Conservation (phyloP, 2,888 invertebrate species). For the Asteroscopus sphinx region DNA sequence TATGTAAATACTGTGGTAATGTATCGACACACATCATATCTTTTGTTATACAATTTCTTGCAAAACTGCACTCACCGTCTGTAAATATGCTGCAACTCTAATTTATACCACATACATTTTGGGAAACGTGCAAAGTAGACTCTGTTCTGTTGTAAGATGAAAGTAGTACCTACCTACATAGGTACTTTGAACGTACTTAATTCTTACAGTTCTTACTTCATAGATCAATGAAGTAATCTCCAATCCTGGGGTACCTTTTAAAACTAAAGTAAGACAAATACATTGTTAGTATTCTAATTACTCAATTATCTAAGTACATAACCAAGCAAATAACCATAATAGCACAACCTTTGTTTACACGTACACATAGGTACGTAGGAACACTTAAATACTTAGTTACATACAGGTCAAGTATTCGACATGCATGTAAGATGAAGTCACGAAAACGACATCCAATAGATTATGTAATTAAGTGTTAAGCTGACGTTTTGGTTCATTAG, state of each 20-base stretch:
- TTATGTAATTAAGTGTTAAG: constrained; percentile 1
- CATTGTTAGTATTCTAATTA: constrained; percentile 4
- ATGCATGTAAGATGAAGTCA: constrained; percentile 27
- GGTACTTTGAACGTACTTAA: too few relatives aligned
- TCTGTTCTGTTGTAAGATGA: too few relatives aligned
- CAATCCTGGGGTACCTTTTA: too few relatives aligned
- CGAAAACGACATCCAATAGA: constrained; percentile 22
- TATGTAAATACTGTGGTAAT: constrained; percentile 45
- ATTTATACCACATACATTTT: too few relatives aligned
- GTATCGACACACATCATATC: constrained; percentile 34
- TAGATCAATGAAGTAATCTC: too few relatives aligned
- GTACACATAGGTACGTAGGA: not conserved
- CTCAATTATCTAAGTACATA: constrained; percentile 6
- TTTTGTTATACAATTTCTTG: constrained; percentile 42
- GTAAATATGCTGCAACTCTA: not conserved
- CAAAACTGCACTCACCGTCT: constrained; percentile 26
- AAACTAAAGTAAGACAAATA: constrained; percentile 3
- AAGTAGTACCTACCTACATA: too few relatives aligned
- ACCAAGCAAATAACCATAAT: constrained; percentile 9
- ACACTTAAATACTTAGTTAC: not conserved
- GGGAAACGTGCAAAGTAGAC: too few relatives aligned
- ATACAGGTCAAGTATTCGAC: constrained; percentile 3
- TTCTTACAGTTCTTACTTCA: too few relatives aligned
- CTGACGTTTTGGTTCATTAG: not conserved
- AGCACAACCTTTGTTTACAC: constrained; percentile 9